phyloP scores from a whole-genome alignment of 1,140 invertebrate genomes.

The Pogonomyrmex barbatus region DNA sequence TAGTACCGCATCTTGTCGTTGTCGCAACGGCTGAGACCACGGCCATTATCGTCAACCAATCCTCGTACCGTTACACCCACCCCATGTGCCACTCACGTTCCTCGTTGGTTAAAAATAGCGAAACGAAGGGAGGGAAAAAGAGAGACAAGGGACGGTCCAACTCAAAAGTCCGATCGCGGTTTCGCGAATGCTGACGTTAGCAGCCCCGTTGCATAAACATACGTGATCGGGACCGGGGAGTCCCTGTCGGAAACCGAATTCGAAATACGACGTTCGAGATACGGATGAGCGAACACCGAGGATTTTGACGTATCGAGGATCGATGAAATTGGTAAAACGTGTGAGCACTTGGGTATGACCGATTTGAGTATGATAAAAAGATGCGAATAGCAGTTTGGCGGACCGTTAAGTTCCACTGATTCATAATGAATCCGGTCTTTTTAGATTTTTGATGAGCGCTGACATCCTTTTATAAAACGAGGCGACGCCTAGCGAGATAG shows the following conservation, averaged over 20 bases:
- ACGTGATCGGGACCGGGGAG: slow-evolving; percentile 9
- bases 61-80: not conserved
- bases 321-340: slow-evolving; percentile 12
- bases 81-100: not conserved
- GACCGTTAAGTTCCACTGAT: slow-evolving; percentile 36
- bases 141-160: not conserved
- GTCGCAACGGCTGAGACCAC: not conserved
- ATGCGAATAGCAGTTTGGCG: slow-evolving; percentile 6
- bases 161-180: slow-evolving; percentile 24
- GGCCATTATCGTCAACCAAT: slow-evolving; percentile 42
- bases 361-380: slow-evolving; percentile 17
- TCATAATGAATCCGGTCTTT: slow-evolving; percentile 43
- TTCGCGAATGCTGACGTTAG: slow-evolving; percentile 40
- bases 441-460: slow-evolving; percentile 14
- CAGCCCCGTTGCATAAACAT: slow-evolving; percentile 43
- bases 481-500: not conserved
- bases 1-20: slow-evolving; percentile 16
- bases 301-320: slow-evolving; percentile 7
- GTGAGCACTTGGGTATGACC: not conserved
- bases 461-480: not conserved
- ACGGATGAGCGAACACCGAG: not conserved
- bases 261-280: slow-evolving; percentile 15
- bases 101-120: not conserved
- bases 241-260: not conserved
- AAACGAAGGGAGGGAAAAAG: not conserved